phyloP scores from a whole-genome alignment of 2,888 invertebrate genomes.

The Cephus runcator region DNA sequence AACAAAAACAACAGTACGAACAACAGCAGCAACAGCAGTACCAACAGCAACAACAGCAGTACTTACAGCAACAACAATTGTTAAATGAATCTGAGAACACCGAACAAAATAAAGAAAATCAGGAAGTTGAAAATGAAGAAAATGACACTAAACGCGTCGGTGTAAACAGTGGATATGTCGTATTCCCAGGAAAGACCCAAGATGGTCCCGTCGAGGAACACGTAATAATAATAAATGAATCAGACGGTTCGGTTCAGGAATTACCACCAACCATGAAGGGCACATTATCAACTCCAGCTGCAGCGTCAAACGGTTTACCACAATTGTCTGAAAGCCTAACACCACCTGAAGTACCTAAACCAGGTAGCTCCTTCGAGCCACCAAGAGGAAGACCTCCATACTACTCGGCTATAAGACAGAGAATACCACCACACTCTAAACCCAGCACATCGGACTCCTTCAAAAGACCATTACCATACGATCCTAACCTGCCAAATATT shows the following conservation, averaged over 20 bases:
- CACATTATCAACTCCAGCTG: slow-evolving; percentile 9
- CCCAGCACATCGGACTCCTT: background rate
- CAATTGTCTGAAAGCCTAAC: slow-evolving; percentile 55
- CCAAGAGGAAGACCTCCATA: slow-evolving; percentile 42
- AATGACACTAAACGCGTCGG: slow-evolving; percentile 7
- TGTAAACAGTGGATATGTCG: slow-evolving; percentile 17
- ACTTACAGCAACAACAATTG: background rate
- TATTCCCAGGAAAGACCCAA: slow-evolving; percentile 23
- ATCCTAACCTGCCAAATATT: slow-evolving; percentile 72
- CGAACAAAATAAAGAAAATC: too few relatives aligned
- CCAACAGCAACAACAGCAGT: slow-evolving; percentile 29
- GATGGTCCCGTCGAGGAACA: slow-evolving; percentile 50
- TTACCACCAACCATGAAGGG: slow-evolving; percentile 27
- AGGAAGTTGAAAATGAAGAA: background rate
- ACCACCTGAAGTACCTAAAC: slow-evolving; percentile 50
- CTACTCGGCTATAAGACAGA: slow-evolving; percentile 41
- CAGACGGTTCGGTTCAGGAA: slow-evolving; percentile 52
- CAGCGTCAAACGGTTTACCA: slow-evolving; percentile 30
- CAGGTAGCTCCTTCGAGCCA: slow-evolving; percentile 26
- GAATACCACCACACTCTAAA: slow-evolving; percentile 30
- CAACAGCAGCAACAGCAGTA: slow-evolving; percentile 34
- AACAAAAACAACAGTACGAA: slow-evolving; percentile 1
- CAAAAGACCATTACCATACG: slow-evolving; percentile 45
- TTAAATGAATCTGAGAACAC: too few relatives aligned
- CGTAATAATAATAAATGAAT: slow-evolving; percentile 53